Percentiles rank a stretch among this genome's conserved stretches.
phyloP scores from a whole-genome alignment of 2,113 vertebrate genomes.

The Scatophagus argus region DNA sequence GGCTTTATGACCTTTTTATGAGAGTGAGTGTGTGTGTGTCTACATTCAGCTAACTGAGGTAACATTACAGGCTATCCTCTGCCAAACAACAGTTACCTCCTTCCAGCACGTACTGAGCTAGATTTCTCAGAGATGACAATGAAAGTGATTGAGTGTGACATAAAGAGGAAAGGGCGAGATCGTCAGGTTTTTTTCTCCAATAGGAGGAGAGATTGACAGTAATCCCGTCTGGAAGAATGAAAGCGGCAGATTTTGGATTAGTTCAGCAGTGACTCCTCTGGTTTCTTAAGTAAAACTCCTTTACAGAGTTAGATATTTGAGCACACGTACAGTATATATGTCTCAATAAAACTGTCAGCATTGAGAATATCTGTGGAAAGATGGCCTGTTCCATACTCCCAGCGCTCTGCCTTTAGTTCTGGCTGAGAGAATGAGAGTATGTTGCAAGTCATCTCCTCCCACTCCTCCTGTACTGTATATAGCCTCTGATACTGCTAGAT shows the following conservation, averaged over 20 bases:
- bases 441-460: constrained; percentile 16
- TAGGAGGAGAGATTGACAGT: constrained; percentile 53
- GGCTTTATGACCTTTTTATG: constrained; percentile 70
- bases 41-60: constrained; percentile 56
- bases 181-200: constrained; percentile 42
- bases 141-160: constrained; percentile 65
- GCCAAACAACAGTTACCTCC: constrained; percentile 58
- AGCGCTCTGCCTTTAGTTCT: constrained; percentile 13
- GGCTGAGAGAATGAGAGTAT: constrained; percentile 19
- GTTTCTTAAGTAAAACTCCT: constrained; percentile 56
- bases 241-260: constrained; percentile 71
- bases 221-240: constrained; percentile 71
- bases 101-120: constrained; percentile 24
- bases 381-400: not conserved
- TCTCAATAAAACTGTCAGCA: constrained; percentile 70
- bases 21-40: constrained; percentile 44
- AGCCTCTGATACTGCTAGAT: not conserved
- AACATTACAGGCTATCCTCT: constrained; percentile 53
- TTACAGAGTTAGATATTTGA: constrained; percentile 52
- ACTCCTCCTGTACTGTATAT: not conserved
- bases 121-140: constrained; percentile 56
- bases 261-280: constrained; percentile 35
- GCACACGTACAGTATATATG: constrained; percentile 48
- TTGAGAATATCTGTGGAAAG: constrained; percentile 29
- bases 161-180: constrained; percentile 50